These are phyloP conservation scores for Xylocopa sonorina DNA, from an alignment of 1,140 invertebrate species.

Conservation along the genomic window DNA sequence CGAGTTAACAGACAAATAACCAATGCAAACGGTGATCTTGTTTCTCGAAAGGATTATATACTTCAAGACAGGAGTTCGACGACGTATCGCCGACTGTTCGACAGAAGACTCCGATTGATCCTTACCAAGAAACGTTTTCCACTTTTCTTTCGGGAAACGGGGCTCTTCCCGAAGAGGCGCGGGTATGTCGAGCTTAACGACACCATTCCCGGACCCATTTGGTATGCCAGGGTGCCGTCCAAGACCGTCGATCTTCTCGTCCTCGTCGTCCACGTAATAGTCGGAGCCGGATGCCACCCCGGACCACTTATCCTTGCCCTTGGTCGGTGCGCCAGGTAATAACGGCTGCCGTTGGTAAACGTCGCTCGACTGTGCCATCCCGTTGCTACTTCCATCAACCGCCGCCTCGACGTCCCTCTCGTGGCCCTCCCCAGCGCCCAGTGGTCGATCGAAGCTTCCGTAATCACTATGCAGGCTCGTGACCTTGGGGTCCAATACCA, in stretches of 20 bases:
- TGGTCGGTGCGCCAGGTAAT: conserved; percentile 77
- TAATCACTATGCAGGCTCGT: conserved; percentile 82
- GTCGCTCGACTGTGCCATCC: conserved; percentile 81
- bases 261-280: conserved; percentile 80
- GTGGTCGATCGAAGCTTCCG: conserved; percentile 82
- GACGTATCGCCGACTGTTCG: not conserved
- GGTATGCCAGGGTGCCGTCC: conserved; percentile 74
- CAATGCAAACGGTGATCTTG: not conserved
- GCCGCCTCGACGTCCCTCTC: conserved; percentile 76
- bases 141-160: conserved; percentile 87
- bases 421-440: conserved; percentile 74
- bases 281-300: conserved; percentile 75
- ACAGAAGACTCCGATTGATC: not conserved
- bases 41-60: not conserved
- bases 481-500: conserved; percentile 83
- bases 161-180: conserved; percentile 84
- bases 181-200: conserved; percentile 84
- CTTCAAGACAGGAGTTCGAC: not conserved
- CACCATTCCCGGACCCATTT: conserved; percentile 77
- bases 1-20: too few species aligned
- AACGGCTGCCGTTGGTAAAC: conserved; percentile 83
- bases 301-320: conserved; percentile 79
- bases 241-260: conserved; percentile 77
- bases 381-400: conserved; percentile 78
- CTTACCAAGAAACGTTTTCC: conserved; percentile 87